These are phyloP conservation scores for Tachypleus tridentatus DNA, from an alignment of 1,140 invertebrate genomes.

Conservation along the genomic window DNA sequence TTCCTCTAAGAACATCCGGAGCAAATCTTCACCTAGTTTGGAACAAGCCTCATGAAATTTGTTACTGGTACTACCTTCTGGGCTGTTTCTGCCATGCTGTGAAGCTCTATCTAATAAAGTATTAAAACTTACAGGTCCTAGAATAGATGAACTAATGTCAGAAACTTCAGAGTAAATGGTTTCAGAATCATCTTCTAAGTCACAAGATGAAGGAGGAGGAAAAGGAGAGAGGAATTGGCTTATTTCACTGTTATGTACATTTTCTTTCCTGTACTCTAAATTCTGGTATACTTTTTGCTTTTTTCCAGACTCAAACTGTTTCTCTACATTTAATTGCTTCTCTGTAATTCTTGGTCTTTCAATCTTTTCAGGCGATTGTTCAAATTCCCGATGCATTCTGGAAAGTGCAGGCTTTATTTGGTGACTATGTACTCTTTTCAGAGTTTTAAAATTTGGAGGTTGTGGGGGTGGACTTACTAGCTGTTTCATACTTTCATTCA, in stretches of 20 bases:
- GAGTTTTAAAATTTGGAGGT: no score
- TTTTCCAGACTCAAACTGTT: no score
- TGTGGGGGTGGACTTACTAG: no score
- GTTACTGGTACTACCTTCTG: not conserved
- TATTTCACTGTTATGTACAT: not conserved
- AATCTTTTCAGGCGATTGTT: no score
- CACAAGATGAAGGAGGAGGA: conserved; percentile 8
- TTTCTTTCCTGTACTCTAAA: not conserved
- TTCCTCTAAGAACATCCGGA: conserved; percentile 79
- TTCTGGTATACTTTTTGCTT: not conserved
- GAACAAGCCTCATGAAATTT: conserved; percentile 39
- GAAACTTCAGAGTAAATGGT: conserved; percentile 23
- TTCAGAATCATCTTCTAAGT: conserved; percentile 22
- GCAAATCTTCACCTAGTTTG: conserved; percentile 64
- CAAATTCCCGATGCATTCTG: no score
- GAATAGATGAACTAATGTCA: conserved; percentile 20
- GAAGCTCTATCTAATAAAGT: not conserved
- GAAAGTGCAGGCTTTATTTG: no score
- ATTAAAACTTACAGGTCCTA: conserved; percentile 10
- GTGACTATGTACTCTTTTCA: no score
- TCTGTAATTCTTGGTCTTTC: no score
- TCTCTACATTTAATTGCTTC: no score
- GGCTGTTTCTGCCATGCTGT: not conserved
- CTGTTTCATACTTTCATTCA: no score
- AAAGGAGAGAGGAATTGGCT: conserved; percentile 6